Evolutionary conservation across 2,113 vertebrate species (phyloP).

Genomic region (Pampusana beccarii): DNA sequence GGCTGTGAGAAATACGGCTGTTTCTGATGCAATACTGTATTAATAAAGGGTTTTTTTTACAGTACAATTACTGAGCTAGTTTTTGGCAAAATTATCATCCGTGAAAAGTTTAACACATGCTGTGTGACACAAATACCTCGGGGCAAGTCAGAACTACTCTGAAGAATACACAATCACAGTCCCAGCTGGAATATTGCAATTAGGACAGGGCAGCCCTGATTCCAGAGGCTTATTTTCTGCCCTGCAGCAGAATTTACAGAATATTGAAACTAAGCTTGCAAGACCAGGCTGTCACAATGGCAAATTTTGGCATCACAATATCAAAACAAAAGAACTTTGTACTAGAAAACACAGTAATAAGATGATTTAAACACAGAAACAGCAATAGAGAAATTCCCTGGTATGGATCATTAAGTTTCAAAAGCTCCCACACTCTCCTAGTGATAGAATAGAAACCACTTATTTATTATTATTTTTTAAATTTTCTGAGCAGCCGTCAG

Average conservation of each 20-base stretch:
- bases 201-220: conserved; percentile 6
- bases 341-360: not conserved
- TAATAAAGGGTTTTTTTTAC: not conserved
- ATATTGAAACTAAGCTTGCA: conserved; percentile 3
- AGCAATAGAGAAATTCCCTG: not conserved
- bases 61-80: not conserved
- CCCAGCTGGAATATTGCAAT: not conserved
- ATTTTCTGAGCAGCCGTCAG: not conserved
- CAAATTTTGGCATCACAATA: not conserved
- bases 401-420: not conserved
- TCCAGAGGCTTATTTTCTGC: not conserved
- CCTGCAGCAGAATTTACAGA: conserved; percentile 24
- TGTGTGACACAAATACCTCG: conserved; percentile 4
- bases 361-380: not conserved
- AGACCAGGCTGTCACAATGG: not conserved
- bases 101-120: not conserved
- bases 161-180: conserved; percentile 7
- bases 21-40: not conserved
- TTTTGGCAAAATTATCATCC: not conserved
- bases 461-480: not conserved
- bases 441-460: not conserved
- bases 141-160: not conserved
- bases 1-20: not conserved
- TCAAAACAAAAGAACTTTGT: not conserved
- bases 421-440: not conserved